Conservation (phyloP, 2,797 vertebrate species). For the Mus minutoides region DNA sequence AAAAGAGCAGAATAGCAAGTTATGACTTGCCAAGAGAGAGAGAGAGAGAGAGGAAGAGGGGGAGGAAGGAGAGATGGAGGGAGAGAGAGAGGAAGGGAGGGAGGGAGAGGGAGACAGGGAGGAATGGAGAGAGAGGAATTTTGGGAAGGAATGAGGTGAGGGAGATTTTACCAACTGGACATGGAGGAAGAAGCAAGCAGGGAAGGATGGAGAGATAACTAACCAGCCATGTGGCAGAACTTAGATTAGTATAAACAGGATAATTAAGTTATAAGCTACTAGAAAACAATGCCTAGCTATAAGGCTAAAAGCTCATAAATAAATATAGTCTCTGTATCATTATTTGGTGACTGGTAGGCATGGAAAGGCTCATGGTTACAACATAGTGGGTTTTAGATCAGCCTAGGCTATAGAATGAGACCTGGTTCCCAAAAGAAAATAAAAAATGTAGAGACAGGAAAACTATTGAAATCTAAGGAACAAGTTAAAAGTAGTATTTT, state of each 20-base stretch:
- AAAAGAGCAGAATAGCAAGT: not conserved
- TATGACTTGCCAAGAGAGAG: no score
- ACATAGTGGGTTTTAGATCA: not conserved
- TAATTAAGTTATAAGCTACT: not conserved
- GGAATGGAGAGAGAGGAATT: not conserved
- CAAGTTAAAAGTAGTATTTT: not conserved
- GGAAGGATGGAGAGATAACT: not conserved
- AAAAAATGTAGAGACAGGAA: not conserved
- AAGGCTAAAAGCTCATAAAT: not conserved
- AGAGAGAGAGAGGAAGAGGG: no score
- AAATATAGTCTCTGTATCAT: not conserved
- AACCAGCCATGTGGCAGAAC: not conserved
- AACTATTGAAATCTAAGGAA: not conserved
- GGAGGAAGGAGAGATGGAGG: no score
- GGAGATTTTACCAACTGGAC: not conserved
- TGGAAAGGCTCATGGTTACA: not conserved
- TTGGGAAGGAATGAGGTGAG: not conserved
- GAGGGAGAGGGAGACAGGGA: no score
- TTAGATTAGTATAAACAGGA: not conserved
- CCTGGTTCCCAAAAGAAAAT: not conserved
- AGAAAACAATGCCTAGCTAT: not conserved
- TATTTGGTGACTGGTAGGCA: not conserved
- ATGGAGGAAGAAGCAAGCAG: not conserved
- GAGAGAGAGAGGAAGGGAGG: no score
- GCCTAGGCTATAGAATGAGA: not conserved